phyloP scores from a whole-genome alignment of 2,888 invertebrate species.

The Sinopyrophorus schimmeli region DNA sequence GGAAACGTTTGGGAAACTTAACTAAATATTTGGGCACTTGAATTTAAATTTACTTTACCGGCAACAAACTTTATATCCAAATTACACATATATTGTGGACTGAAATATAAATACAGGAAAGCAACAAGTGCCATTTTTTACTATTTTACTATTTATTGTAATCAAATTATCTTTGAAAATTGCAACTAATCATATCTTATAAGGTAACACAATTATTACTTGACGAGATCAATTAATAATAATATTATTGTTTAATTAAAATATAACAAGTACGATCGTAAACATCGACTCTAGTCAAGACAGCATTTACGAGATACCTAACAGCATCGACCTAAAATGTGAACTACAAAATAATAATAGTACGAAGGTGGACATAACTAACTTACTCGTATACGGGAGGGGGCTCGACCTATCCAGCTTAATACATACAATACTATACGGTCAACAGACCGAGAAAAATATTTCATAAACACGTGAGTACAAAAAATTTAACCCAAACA shows the following conservation, averaged over 20 bases:
- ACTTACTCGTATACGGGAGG: constrained; percentile 22
- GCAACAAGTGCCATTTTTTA: constrained; percentile 3
- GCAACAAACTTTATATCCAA: constrained; percentile 10
- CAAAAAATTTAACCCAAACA: constrained; percentile 5
- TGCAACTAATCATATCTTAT: neutral
- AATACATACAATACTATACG: constrained; percentile 15
- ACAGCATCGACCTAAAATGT: constrained; percentile 27
- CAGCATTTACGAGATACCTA: constrained; percentile 10
- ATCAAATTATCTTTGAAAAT: neutral
- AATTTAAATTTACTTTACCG: constrained; percentile 7
- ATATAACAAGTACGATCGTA: too few relatives aligned
- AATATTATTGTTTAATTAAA: constrained; percentile 1
- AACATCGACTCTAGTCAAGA: too few relatives aligned
- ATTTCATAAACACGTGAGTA: constrained; percentile 8
- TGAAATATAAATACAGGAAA: constrained; percentile 1
- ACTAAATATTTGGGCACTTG: constrained; percentile 9
- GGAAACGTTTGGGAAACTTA: constrained; percentile 6
- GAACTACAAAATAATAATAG: constrained; percentile 33
- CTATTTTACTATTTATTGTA: neutral
- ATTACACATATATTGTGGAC: constrained; percentile 4
- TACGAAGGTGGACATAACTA: constrained; percentile 34
- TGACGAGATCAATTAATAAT: neutral
- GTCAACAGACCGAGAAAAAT: constrained; percentile 25
- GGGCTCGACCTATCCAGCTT: constrained; percentile 27
- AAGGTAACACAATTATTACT: neutral